Percentiles rank a stretch among this genome's conserved stretches.
These are phyloP conservation scores for Mercenaria mercenaria DNA, from an alignment of 1,140 invertebrate species.

Conservation along the genomic window DNA sequence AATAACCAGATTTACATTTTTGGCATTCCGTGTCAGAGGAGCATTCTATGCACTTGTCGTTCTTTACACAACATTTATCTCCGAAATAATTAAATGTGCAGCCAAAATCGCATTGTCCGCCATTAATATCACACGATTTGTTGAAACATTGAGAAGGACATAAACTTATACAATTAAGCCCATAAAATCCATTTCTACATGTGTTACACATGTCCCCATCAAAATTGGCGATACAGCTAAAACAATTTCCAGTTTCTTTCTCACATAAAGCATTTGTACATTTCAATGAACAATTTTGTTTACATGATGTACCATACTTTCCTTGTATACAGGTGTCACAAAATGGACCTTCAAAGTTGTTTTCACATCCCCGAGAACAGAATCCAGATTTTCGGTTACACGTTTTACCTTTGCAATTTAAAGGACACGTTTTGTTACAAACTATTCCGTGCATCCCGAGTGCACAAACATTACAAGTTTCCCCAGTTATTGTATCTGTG, in stretches of 20 bases:
- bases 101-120: not conserved
- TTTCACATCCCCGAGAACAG: not conserved
- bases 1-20: too few relatives aligned
- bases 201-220: slow-evolving; percentile 1
- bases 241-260: not conserved
- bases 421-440: not conserved
- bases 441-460: not conserved
- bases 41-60: not conserved
- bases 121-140: not conserved
- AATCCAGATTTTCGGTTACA: not conserved
- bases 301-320: not conserved
- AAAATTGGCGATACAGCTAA: not conserved
- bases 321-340: not conserved
- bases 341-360: not conserved
- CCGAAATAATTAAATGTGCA: not conserved
- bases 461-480: not conserved
- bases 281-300: not conserved
- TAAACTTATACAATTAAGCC: not conserved
- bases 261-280: not conserved
- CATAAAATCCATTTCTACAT: slow-evolving; percentile 29
- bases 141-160: not conserved
- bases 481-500: not conserved
- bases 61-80: not conserved
- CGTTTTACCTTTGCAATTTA: not conserved
- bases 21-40: not conserved